Conservation (phyloP, 2,888 invertebrate species). For the Yponomeuta sedellus region DNA sequence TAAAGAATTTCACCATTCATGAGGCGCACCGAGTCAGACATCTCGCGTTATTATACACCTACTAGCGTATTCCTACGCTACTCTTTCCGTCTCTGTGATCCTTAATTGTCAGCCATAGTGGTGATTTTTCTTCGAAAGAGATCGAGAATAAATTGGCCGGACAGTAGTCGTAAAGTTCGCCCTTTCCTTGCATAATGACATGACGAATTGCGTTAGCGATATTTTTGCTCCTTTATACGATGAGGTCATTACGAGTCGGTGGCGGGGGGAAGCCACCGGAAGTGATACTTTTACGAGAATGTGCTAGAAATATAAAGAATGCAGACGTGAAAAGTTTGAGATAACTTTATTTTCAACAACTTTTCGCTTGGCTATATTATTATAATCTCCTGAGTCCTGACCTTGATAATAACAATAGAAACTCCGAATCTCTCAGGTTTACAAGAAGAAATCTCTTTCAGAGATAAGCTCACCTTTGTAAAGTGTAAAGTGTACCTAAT, state of each 20-base stretch:
- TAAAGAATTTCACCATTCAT: conserved; percentile 70
- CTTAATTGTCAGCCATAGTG: not conserved
- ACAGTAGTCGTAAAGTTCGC: conserved; percentile 68
- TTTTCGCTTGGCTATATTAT: not conserved
- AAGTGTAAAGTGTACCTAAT: no score
- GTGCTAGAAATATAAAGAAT: conserved; percentile 18
- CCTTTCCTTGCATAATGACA: conserved; percentile 76
- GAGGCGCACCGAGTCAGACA: conserved; percentile 64
- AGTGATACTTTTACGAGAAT: conserved; percentile 29
- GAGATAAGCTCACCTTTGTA: no score
- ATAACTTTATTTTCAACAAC: no score
- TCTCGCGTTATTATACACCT: conserved; percentile 63
- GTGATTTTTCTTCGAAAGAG: not conserved
- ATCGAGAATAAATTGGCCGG: not conserved
- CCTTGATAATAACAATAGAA: no score
- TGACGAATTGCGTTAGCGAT: conserved; percentile 73
- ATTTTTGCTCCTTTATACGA: conserved; percentile 70
- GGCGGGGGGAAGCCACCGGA: conserved; percentile 41
- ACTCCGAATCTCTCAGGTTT: no score
- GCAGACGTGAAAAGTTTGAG: not conserved
- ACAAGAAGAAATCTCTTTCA: no score
- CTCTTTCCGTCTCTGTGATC: not conserved
- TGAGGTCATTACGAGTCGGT: conserved; percentile 63
- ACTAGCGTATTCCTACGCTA: not conserved
- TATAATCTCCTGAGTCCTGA: no score